Evolutionary conservation across 1,140 invertebrate species (phyloP), one percentile per base, ranked within the genome.

Genomic region (Zaprionus camerounensis): DNA sequence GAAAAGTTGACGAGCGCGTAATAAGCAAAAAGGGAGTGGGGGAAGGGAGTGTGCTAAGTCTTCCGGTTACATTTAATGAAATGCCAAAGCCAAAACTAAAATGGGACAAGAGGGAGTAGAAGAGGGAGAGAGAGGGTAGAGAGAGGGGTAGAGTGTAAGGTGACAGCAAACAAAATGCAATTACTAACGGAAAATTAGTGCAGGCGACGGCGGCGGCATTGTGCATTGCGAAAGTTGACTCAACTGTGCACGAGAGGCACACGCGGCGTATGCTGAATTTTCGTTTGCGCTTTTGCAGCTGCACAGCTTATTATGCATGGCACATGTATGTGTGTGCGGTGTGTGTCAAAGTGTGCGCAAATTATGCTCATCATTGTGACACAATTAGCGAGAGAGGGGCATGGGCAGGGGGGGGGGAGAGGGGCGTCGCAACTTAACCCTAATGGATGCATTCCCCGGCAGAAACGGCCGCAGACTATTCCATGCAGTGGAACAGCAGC

Each of bases 281-380:
- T 68, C 71, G 80, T 59, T 65, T 79, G 72, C 67, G 68, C 69
- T 59, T 55, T 70, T 46, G 41, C 41, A 46, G 24, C 57, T 77
- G 53, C 58, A 55, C 44, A 46, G 62, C 17, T 36, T 38, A 63
- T 51, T 63, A 51, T 34, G 46, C 61, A n/a, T 34, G 12, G 34
- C 57, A 59, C 4, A 20, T 13, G 13, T 36, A 6, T 34, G 46
- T 49, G 44, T 44, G 3, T 64, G 57, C 67, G 4, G 70, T 68
- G 65, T 71, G 36, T 75, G 69, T 44, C 46, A 78, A 77, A 78
- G 78, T 75, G 77, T 67, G 80, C 67, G 81, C 38, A 85, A 88
- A 87, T 88, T 88, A 84, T 87, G 85, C 84, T 88, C 84, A 88
- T 88, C 84, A 88, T 88, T 88, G 84, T 88, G 84, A 88, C 84